phyloP scores from a whole-genome alignment of 2,797 vertebrate species.

The Valencia hispanica region DNA sequence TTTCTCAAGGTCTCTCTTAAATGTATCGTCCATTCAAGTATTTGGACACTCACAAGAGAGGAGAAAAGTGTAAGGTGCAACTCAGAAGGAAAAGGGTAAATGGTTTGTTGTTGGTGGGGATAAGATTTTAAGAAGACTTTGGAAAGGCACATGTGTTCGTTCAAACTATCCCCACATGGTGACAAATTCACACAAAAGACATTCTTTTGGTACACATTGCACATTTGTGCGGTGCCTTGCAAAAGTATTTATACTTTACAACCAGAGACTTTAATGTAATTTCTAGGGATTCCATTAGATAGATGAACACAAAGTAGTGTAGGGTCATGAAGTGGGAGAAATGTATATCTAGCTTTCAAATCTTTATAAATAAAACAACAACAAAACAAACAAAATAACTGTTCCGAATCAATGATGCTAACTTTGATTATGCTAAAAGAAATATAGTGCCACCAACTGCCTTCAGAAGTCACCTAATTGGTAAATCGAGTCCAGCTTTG shows the following conservation, averaged over 20 bases:
- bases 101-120: conserved; percentile 16
- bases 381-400: too few relatives aligned
- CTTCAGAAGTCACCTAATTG: too few relatives aligned
- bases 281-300: not conserved
- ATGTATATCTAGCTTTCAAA: not conserved
- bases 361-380: not conserved
- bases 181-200: conserved; percentile 25
- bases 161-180: conserved; percentile 2
- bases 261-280: not conserved
- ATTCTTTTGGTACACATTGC: conserved; percentile 1
- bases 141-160: not conserved
- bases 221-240: not conserved
- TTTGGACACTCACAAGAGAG: conserved; percentile 80
- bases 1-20: conserved; percentile 77
- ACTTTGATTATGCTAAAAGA: too few relatives aligned
- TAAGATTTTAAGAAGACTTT: conserved; percentile 36
- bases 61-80: conserved; percentile 76
- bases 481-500: too few relatives aligned
- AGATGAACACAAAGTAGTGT: not conserved
- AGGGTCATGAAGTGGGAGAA: not conserved
- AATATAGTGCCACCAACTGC: too few relatives aligned
- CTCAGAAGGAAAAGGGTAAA: conserved; percentile 14
- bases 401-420: too few relatives aligned
- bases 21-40: conserved; percentile 78
- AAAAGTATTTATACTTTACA: not conserved